Evolutionary conservation across 2,797 vertebrate genomes (phyloP), one percentile per base, ranked within the genome.

Genomic region (Distichodus sexfasciatus): DNA sequence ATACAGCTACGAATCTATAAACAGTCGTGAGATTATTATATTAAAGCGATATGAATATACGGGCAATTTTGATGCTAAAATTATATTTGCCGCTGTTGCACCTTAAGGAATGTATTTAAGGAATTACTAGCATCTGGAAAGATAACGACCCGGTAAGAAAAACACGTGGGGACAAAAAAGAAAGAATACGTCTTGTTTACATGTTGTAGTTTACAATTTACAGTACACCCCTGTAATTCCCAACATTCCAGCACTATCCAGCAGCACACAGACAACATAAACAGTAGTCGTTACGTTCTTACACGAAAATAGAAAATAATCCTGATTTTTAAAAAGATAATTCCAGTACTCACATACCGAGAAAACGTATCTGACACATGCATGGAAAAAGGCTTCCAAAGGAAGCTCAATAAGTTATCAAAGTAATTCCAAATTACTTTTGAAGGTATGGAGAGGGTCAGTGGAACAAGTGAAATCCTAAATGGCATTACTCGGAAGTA

Each of bases 221-320:
- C 28, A 70, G 44, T 17, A 23, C 43, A 67, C 50, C 26, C 36
- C 51, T 23, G 23, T 14, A 6, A 41, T 57, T 48, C 50, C 53
- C 68, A 35, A n/a, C 43, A 10, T 60, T 36, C 53, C 57, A 59
- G 44, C 51, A 65, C 28, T 58, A 65, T 35, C 33, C 31, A 64
- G 31, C 53, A 57, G 53, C 29, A 41, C 33, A 64, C 15, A 63
- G 53, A 24, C 23, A 19, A 47, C 21, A 36, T 6, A 35, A 19
- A 46, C n/a, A 62, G n/a, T 26, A 60, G 36, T 6, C 19, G 17
- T 46, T 54, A 46, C 8, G 62, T 24, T 29, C 28, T 51, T 11
- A 59, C 23, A 28, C 10, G 41, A 6, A 1, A 47, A 5, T 24
- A 31, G 21, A n/a, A 68, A 60, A 60, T n/a, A n/a, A n/a, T n/a